Conservation (phyloP, 2,797 vertebrate genomes). For the Lepus oiostolus region DNA sequence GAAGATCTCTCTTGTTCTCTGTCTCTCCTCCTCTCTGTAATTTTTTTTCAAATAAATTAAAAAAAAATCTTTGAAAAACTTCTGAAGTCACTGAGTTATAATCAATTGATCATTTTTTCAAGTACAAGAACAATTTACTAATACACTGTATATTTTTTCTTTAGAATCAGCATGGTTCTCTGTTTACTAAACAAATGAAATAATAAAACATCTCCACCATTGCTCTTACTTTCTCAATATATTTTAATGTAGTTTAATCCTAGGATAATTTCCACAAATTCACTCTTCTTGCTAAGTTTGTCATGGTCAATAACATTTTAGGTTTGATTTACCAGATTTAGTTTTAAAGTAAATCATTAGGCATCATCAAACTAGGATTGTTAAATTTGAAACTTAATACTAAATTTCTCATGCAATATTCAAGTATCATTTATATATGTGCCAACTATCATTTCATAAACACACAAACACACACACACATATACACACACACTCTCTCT, state of each 20-base stretch:
- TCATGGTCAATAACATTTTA: neutral
- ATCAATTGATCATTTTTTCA: conserved; percentile 14
- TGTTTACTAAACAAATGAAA: neutral
- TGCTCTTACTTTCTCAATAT: neutral
- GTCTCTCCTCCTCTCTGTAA: too few relatives aligned
- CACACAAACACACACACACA: too few relatives aligned
- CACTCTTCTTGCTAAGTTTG: neutral
- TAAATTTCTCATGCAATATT: conserved; percentile 4
- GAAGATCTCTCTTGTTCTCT: too few relatives aligned
- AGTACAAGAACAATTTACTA: neutral
- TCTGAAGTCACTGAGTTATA: neutral
- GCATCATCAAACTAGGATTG: neutral
- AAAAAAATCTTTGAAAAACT: too few relatives aligned
- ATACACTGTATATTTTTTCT: neutral
- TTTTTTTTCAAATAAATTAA: too few relatives aligned
- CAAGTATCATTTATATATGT: neutral
- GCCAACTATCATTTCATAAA: too few relatives aligned
- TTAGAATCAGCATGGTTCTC: neutral
- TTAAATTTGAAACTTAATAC: conserved; percentile 2
- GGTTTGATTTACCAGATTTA: conserved; percentile 7
- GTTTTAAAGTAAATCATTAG: neutral
- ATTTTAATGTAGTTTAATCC: conserved; percentile 12
- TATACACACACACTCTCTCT: neutral
- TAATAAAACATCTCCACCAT: neutral
- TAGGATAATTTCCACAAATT: neutral